These are phyloP conservation scores for Eilema griseolum DNA, from an alignment of 2,888 invertebrate species.

Conservation along the genomic window DNA sequence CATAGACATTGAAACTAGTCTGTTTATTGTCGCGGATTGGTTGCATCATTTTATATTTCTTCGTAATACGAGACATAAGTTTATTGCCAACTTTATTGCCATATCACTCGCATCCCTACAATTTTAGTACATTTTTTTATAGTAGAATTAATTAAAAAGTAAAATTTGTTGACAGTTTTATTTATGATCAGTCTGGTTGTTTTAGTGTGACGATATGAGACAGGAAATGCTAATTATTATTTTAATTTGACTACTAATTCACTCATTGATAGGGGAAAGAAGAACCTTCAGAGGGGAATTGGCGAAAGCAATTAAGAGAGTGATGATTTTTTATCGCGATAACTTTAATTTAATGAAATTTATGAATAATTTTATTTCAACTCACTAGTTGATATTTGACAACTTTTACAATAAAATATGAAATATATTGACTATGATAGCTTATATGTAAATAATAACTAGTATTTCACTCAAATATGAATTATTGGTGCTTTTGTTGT, in stretches of 20 bases:
- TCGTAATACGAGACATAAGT: constrained; percentile 26
- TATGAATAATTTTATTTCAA: no score
- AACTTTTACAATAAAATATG: no score
- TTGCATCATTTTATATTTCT: constrained; percentile 43
- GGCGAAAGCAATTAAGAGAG: no score
- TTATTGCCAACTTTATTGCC: constrained; percentile 43
- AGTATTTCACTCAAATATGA: no score
- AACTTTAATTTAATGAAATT: no score
- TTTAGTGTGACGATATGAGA: background rate
- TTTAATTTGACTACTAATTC: background rate
- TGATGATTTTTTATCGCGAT: no score
- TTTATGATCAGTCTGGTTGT: background rate
- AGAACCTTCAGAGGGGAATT: background rate
- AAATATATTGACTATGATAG: no score
- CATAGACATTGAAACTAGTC: constrained; percentile 23
- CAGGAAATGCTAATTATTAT: background rate
- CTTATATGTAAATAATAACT: no score
- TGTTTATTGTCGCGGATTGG: constrained; percentile 27
- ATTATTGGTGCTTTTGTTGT: no score
- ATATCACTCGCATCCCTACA: constrained; percentile 23
- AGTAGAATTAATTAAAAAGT: background rate
- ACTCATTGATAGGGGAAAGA: no score
- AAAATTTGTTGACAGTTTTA: background rate
- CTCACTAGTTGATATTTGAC: no score
- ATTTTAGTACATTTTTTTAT: background rate